Evolutionary conservation across 1,140 invertebrate species (phyloP), one percentile per base, ranked within the genome.

Genomic region (Scaptomyza pallida): DNA sequence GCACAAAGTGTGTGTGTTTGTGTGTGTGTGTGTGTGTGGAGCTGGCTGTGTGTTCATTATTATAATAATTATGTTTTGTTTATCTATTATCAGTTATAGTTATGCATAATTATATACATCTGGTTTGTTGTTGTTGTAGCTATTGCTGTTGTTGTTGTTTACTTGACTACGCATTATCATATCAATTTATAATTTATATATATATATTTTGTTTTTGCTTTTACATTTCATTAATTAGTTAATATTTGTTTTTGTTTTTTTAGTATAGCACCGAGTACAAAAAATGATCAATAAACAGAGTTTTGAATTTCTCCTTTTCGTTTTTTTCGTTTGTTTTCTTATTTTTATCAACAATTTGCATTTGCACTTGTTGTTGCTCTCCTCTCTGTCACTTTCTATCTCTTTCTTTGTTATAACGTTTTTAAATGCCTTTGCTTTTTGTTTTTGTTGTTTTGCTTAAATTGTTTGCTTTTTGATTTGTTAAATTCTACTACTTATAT

Each of bases 181-280:
- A 65, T 65, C 19, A 81, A 70, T 86, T 77, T 67, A 44, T 71
- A 70, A 68, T 68, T 65, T 77, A 77, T 77, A 37, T 73, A 59
- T 55, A 62, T n/a, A 35, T 70, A 57, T 60, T 41, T 41, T 47
- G 33, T 54, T 23, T 54, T 71, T 51, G 59, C 41, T 5, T 56
- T 56, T 56, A 48, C 30, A 17, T 78, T 52, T 86, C 73, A 71
- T 88, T 88, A 88, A 86, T 75, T 86, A 88, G 83, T 88, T 75
- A 62, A 75, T 88, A 88, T 88, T 88, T 86, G 88, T n/a, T n/a
- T n/a, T n/a, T n/a, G n/a, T n/a, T n/a, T n/a, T n/a, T n/a, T n/a
- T 88, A 88, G 82, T 88, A 88, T 88, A 88, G 82, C 82, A 88
- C 82, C 82, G 82, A 88, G 82, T 88, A 88, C 83, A 88, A 88